Percentiles rank a stretch among this genome's conserved stretches.
Conservation (phyloP, 2,797 vertebrate genomes). For the Phrynocephalus guinanensis region DNA sequence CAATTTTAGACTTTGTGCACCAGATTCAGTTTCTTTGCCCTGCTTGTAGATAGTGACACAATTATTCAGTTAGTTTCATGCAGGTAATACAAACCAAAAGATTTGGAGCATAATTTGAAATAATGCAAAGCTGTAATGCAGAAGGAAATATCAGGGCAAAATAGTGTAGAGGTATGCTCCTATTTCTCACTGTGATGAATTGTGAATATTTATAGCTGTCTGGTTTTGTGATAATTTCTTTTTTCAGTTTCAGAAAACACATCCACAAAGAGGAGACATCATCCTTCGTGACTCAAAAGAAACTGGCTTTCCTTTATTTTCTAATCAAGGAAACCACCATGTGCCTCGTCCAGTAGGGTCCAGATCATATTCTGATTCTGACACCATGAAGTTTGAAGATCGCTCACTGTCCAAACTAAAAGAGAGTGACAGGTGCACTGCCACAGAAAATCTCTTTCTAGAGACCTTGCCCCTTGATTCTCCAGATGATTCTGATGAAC, state of each 20-base stretch:
- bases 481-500: slow-evolving; percentile 80
- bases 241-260: slow-evolving; percentile 85
- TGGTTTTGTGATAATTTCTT: slow-evolving; percentile 26
- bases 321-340: slow-evolving; percentile 79
- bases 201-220: background rate
- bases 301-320: slow-evolving; percentile 68
- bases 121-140: background rate
- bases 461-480: slow-evolving; percentile 90
- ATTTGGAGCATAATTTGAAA: background rate
- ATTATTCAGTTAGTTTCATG: slow-evolving; percentile 16
- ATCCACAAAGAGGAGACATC: slow-evolving; percentile 69
- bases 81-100: background rate
- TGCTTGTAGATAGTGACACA: background rate
- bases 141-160: background rate
- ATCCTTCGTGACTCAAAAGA: slow-evolving; percentile 79
- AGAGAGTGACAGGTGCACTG: slow-evolving; percentile 81
- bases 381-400: slow-evolving; percentile 83
- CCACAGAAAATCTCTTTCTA: slow-evolving; percentile 90
- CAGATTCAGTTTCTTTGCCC: background rate
- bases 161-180: background rate
- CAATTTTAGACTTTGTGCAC: background rate
- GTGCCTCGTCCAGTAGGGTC: slow-evolving; percentile 63
- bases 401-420: slow-evolving; percentile 82
- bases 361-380: slow-evolving; percentile 87
- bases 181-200: background rate